Evolutionary conservation across 2,888 invertebrate genomes (phyloP).

Genomic region (Baccha elongata): DNA sequence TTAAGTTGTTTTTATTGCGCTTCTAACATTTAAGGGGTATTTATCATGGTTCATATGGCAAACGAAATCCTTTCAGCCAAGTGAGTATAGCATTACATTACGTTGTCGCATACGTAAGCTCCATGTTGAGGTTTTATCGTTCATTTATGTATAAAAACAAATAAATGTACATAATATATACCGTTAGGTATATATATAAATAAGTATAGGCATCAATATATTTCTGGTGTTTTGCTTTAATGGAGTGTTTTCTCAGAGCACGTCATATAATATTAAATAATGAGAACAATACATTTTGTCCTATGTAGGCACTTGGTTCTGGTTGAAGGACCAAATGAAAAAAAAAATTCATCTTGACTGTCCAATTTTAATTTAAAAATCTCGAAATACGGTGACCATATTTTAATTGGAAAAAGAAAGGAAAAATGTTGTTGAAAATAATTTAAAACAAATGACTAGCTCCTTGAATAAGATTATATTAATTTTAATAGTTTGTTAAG

Average conservation of each 20-base stretch:
- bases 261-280: constrained; percentile 33
- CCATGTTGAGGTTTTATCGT: constrained; percentile 53
- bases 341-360: constrained; percentile 3
- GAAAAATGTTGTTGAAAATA: too few relatives aligned
- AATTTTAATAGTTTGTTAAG: too few relatives aligned
- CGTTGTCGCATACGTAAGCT: constrained; percentile 39
- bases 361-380: constrained; percentile 6
- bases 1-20: constrained; percentile 73
- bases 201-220: constrained; percentile 2
- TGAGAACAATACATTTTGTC: constrained; percentile 9
- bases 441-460: too few relatives aligned
- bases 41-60: constrained; percentile 33
- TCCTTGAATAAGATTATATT: too few relatives aligned
- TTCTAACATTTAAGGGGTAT: constrained; percentile 33
- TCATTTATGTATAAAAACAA: constrained; percentile 13
- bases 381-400: too few relatives aligned
- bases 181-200: too few relatives aligned
- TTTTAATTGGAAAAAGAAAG: too few relatives aligned
- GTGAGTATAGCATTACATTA: constrained; percentile 32
- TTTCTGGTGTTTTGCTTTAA: constrained; percentile 24
- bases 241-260: constrained; percentile 47
- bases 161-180: too few relatives aligned
- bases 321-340: background rate
- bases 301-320: background rate
- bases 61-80: constrained; percentile 52